Percentiles rank a stretch among this genome's conserved stretches.
Conservation (phyloP, 2,797 vertebrate species). For the Leontopithecus rosalia region DNA sequence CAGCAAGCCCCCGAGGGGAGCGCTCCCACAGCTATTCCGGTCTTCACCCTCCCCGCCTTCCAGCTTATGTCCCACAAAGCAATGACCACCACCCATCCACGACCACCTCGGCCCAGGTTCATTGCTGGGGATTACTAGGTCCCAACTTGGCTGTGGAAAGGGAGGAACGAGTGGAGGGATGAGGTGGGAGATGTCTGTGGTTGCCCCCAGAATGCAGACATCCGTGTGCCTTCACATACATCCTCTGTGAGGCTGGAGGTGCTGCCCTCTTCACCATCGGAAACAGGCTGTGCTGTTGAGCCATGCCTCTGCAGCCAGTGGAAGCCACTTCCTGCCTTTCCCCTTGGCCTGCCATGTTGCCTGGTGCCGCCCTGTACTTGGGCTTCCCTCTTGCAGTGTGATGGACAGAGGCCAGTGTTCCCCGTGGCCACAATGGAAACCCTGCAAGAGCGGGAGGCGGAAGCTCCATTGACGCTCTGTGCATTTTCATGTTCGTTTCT, state of each 20-base stretch:
- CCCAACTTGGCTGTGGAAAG: accelerated
- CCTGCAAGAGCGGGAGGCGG: not conserved
- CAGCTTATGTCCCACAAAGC: not conserved
- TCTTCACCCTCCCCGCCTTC: not conserved
- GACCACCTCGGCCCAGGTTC: not conserved
- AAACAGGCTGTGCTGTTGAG: not conserved
- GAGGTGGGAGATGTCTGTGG: not conserved
- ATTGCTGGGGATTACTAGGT: not conserved
- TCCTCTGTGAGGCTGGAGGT: not conserved
- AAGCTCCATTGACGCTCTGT: not conserved
- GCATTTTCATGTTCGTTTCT: not conserved
- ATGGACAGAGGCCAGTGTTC: not conserved
- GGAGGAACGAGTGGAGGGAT: accelerated
- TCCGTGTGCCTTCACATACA: no score
- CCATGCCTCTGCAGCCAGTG: accelerated
- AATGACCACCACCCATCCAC: not conserved
- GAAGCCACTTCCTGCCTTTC: not conserved
- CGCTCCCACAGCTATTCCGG: not conserved
- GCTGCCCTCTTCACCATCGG: not conserved
- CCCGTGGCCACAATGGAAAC: accelerated
- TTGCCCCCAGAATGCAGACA: not conserved
- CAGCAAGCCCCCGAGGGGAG: not conserved
- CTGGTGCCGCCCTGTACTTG: not conserved
- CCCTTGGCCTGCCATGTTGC: not conserved
- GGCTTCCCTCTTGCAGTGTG: not conserved